Conservation (phyloP, 2,888 invertebrate genomes). For the Dryadula phaetusa region DNA sequence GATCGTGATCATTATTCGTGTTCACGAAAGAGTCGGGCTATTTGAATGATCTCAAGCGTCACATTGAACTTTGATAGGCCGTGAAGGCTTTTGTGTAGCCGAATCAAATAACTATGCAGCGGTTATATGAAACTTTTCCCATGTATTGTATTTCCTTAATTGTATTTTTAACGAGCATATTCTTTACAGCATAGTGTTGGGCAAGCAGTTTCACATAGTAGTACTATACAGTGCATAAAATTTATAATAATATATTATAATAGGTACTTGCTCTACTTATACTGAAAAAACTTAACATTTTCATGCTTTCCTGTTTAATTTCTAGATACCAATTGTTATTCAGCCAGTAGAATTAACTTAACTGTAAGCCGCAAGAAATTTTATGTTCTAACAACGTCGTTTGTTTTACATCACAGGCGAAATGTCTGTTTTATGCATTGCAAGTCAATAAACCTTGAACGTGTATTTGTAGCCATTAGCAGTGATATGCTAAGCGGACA, state of each 20-base stretch:
- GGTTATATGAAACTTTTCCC: slow-evolving; percentile 30
- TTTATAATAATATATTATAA: background rate
- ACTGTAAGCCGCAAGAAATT: background rate
- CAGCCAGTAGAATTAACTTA: background rate
- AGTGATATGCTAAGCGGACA: slow-evolving; percentile 33
- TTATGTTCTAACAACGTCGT: slow-evolving; percentile 9
- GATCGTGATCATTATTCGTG: slow-evolving; percentile 47
- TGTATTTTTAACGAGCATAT: slow-evolving; percentile 28
- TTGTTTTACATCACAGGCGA: slow-evolving; percentile 12
- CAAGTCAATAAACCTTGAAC: slow-evolving; percentile 37
- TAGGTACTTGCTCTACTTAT: background rate
- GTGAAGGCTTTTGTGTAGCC: slow-evolving; percentile 36
- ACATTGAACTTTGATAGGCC: slow-evolving; percentile 42
- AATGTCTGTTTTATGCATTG: slow-evolving; percentile 25
- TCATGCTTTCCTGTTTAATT: background rate
- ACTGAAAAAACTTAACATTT: background rate
- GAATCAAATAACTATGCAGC: slow-evolving; percentile 25
- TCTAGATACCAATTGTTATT: background rate
- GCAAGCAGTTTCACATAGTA: background rate
- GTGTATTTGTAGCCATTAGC: slow-evolving; percentile 38
- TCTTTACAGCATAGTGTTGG: slow-evolving; percentile 18
- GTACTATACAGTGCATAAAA: background rate
- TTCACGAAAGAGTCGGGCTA: slow-evolving; percentile 55
- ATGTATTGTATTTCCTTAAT: slow-evolving; percentile 29
- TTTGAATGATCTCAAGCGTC: slow-evolving; percentile 54